A percentile compares a stretch with the other conserved stretches of the same genome.
phyloP scores from a whole-genome alignment of 2,888 invertebrate genomes.

The Caenorhabditis panamensis region DNA sequence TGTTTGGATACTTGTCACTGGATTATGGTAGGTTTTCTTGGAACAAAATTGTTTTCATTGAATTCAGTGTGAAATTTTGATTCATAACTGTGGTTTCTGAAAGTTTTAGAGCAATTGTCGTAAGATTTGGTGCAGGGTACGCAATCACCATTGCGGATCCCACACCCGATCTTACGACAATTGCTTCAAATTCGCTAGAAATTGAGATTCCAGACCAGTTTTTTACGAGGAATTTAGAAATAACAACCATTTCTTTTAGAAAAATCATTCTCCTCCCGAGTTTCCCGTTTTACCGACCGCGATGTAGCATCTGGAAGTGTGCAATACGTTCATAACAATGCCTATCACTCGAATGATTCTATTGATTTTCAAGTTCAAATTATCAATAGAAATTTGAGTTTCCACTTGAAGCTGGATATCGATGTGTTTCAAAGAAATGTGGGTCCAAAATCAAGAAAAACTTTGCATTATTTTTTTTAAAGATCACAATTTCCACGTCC shows the following conservation, averaged over 20 bases:
- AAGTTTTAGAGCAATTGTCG: background rate
- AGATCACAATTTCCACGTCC: constrained; percentile 61
- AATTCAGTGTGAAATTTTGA: constrained; percentile 4
- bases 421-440: constrained; percentile 60
- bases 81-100: background rate
- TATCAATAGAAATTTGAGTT: constrained; percentile 31
- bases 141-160: background rate
- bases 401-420: constrained; percentile 48
- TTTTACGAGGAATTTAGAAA: background rate
- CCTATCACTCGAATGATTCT: constrained; percentile 56
- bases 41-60: background rate
- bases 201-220: background rate
- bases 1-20: constrained; percentile 50
- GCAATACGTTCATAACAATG: constrained; percentile 62
- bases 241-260: constrained; percentile 15
- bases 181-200: background rate
- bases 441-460: background rate
- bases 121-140: background rate
- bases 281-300: constrained; percentile 42
- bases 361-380: constrained; percentile 51
- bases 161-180: background rate
- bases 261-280: constrained; percentile 48
- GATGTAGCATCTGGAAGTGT: constrained; percentile 57
- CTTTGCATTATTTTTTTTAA: background rate
- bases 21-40: constrained; percentile 37